Conservation (phyloP, 2,888 invertebrate genomes). For the Geotrupes spiniger region DNA sequence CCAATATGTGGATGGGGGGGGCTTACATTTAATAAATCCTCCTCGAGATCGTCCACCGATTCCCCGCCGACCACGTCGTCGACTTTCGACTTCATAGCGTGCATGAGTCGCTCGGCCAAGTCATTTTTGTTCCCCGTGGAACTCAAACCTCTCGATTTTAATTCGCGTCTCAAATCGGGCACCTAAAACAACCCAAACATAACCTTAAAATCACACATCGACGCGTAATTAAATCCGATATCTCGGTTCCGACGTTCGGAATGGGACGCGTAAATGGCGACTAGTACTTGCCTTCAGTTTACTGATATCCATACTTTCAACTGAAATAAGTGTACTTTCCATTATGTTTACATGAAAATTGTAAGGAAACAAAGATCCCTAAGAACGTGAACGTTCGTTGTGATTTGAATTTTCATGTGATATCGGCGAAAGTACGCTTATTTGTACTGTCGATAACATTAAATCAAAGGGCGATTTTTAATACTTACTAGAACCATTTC, state of each 20-base stretch:
- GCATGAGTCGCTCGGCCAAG: conserved; percentile 71
- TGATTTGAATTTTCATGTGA: too few relatives aligned
- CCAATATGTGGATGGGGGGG: not conserved
- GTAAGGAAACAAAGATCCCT: not conserved
- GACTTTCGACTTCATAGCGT: conserved; percentile 55
- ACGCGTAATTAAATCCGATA: not conserved
- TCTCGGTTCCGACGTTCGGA: too few relatives aligned
- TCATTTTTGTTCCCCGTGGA: conserved; percentile 80
- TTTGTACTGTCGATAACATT: too few relatives aligned
- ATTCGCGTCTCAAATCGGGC: conserved; percentile 77
- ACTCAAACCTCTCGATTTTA: conserved; percentile 74
- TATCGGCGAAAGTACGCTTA: too few relatives aligned
- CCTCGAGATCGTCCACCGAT: conserved; percentile 56
- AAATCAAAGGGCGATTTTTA: too few relatives aligned
- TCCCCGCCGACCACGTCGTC: conserved; percentile 40
- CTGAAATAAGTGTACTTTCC: not conserved
- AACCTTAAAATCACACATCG: conserved; percentile 26
- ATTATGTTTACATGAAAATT: not conserved
- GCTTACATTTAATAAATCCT: conserved; percentile 56
- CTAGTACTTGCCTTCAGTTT: conserved; percentile 39
- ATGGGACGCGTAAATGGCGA: not conserved
- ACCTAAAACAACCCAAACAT: conserved; percentile 57
- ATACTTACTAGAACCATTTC: too few relatives aligned
- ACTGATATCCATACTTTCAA: conserved; percentile 33
- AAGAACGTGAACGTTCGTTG: too few relatives aligned